These are phyloP conservation scores for Brachyalestes nurse DNA, from an alignment of 2,797 vertebrate genomes.

Conservation along the genomic window DNA sequence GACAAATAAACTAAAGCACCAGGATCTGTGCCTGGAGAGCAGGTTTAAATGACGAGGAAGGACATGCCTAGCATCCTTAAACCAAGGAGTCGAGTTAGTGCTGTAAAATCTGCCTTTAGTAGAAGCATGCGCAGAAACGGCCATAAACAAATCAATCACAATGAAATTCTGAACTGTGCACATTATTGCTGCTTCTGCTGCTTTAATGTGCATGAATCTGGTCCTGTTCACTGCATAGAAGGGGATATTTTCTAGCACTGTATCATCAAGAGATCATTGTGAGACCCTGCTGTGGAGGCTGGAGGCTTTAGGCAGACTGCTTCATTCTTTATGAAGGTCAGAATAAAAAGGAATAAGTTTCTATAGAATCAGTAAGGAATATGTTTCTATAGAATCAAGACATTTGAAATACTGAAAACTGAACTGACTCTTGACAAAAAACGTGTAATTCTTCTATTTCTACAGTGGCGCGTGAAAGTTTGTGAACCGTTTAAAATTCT, in stretches of 20 bases:
- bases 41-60: not conserved
- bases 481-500: too few species aligned
- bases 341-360: slow-evolving; percentile 41
- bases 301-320: slow-evolving; percentile 33
- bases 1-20: not conserved
- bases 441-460: too few species aligned
- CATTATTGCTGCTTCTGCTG: not conserved
- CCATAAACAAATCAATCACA: slow-evolving; percentile 39
- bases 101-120: slow-evolving; percentile 7
- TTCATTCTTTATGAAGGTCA: slow-evolving; percentile 66
- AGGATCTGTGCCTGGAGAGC: not conserved
- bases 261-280: not conserved
- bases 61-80: not conserved
- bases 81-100: not conserved
- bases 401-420: not conserved
- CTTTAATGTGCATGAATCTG: not conserved
- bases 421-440: not conserved
- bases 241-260: not conserved
- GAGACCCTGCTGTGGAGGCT: not conserved
- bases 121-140: slow-evolving; percentile 12
- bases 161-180: slow-evolving; percentile 10
- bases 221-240: not conserved
- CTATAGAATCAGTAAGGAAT: too few species aligned
- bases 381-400: not conserved
- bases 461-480: too few species aligned